Conservation (phyloP, 2,113 vertebrate genomes). For the Sinosuthora webbiana region DNA sequence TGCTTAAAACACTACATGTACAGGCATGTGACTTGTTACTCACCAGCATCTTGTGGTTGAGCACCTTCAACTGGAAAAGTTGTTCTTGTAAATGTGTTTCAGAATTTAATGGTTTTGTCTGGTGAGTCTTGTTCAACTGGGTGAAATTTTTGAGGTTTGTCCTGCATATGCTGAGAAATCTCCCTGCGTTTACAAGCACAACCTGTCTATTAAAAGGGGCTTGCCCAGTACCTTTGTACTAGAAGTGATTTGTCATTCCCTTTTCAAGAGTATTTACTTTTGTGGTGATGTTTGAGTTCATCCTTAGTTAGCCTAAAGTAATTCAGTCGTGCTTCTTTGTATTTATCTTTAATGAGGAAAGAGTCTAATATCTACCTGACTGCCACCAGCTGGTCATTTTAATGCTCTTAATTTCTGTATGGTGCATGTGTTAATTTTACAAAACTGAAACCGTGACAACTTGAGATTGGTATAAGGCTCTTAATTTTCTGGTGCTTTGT, state of each 20-base stretch:
- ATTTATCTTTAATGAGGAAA: background rate
- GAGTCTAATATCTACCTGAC: background rate
- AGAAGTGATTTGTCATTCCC: background rate
- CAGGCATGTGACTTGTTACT: background rate
- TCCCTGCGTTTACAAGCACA: background rate
- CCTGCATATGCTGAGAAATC: background rate
- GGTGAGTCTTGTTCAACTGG: conserved; percentile 18
- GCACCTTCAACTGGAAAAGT: background rate
- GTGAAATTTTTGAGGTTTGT: conserved; percentile 6
- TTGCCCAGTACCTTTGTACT: background rate
- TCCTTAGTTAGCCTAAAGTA: background rate
- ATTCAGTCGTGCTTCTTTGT: background rate
- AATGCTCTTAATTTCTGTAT: background rate
- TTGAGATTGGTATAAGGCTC: background rate
- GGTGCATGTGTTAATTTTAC: background rate
- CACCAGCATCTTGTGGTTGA: background rate
- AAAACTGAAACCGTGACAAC: background rate
- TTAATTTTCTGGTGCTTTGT: background rate
- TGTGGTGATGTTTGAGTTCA: background rate
- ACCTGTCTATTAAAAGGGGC: background rate
- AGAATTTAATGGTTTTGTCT: background rate
- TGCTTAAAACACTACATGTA: background rate
- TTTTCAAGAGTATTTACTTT: background rate
- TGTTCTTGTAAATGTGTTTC: background rate
- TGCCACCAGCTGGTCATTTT: background rate